phyloP scores from a whole-genome alignment of 2,113 vertebrate species.

The Nesoenas mayeri region DNA sequence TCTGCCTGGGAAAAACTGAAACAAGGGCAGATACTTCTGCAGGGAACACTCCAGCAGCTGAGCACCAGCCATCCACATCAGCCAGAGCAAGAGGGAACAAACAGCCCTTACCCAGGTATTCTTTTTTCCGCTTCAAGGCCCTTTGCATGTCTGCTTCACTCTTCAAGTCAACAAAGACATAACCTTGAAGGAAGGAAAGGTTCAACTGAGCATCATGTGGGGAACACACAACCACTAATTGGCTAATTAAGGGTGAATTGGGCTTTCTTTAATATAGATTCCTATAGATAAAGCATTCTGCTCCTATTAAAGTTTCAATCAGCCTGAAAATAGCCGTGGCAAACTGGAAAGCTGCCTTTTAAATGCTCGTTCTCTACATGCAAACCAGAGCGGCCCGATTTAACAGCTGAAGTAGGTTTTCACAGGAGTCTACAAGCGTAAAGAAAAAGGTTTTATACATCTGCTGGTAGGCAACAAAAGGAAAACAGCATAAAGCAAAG shows the following conservation, averaged over 20 bases:
- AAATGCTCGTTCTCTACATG: not conserved
- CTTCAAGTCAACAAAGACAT: conserved; percentile 89
- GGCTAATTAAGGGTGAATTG: conserved; percentile 42
- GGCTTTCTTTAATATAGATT: not conserved
- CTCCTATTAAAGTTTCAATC: not conserved
- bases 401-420: not conserved
- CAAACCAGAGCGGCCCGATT: not conserved
- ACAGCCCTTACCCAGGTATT: conserved; percentile 88
- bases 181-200: conserved; percentile 77
- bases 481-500: not conserved
- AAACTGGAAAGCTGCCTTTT: not conserved
- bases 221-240: conserved; percentile 2
- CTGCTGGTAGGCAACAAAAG: not conserved
- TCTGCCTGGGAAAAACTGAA: not conserved
- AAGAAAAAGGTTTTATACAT: not conserved
- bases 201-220: not conserved
- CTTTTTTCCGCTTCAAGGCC: conserved; percentile 87
- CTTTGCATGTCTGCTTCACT: conserved; percentile 87
- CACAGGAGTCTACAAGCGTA: not conserved
- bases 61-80: not conserved
- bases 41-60: conserved; percentile 18
- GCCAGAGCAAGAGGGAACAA: not conserved
- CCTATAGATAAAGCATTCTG: conserved; percentile 10
- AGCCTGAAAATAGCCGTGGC: not conserved
- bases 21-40: not conserved